These are phyloP conservation scores for Mamestra brassicae DNA, from an alignment of 2,888 invertebrate species.

Conservation along the genomic window DNA sequence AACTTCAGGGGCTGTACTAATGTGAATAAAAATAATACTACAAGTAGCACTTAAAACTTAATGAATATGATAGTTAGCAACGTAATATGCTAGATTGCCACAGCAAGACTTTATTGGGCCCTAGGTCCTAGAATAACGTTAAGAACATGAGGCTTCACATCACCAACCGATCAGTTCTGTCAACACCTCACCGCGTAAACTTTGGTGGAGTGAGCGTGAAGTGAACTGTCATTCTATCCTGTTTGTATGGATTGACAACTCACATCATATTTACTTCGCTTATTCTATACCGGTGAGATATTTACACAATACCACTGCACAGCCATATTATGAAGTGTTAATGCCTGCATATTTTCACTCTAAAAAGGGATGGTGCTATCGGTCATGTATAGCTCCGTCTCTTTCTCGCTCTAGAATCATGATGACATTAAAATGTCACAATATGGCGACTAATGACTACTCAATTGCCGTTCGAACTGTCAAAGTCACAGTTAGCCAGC, in stretches of 20 bases:
- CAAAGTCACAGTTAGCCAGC: slow-evolving; percentile 1
- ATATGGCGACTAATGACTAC: background rate
- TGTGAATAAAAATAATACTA: slow-evolving; percentile 23
- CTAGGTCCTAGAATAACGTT: slow-evolving; percentile 43
- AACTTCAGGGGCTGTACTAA: background rate
- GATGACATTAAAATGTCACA: background rate
- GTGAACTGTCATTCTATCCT: no score
- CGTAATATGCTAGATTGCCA: slow-evolving; percentile 54
- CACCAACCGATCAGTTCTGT: background rate
- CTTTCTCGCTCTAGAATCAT: background rate
- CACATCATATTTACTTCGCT: no score
- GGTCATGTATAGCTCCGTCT: background rate
- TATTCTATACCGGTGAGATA: no score
- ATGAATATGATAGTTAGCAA: slow-evolving; percentile 46
- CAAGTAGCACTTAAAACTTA: slow-evolving; percentile 30
- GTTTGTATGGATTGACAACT: no score
- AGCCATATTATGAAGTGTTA: background rate
- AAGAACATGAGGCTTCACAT: slow-evolving; percentile 12
- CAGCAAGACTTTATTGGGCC: slow-evolving; percentile 46
- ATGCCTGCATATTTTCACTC: background rate
- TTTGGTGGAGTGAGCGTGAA: no score
- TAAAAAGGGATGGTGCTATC: background rate
- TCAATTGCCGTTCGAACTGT: background rate
- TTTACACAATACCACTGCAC: no score
- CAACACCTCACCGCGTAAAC: no score